Evolutionary conservation across 1,140 invertebrate species (phyloP), one percentile per base, ranked within the genome.

Genomic region (Hyposmocoma kahamanoa): DNA sequence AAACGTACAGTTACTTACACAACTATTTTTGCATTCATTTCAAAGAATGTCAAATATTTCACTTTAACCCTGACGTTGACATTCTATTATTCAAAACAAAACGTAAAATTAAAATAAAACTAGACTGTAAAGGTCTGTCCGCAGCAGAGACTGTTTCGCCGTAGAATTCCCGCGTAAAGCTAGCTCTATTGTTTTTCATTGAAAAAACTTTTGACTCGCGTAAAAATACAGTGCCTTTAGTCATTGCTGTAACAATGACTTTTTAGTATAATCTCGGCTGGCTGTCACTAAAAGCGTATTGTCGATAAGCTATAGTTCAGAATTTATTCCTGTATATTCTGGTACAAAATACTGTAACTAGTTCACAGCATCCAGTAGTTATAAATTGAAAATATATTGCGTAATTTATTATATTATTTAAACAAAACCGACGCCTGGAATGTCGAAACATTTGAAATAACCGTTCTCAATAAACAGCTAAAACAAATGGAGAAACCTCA

Each of bases 401-500:
- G n/a, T n/a, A n/a, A n/a, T n/a, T n/a, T n/a, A n/a, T n/a, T n/a
- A n/a, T n/a, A n/a, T n/a, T n/a, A n/a, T n/a, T n/a, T n/a, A n/a
- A n/a, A n/a, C n/a, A n/a, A n/a, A n/a, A n/a, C n/a, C n/a, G n/a
- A n/a, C n/a, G n/a, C n/a, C n/a, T n/a, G 60, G 63, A 67, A 59
- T 63, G 51, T 42, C 30, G 45, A 34, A 59, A 62, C 63, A 59
- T 69, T 66, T 49, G 53, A 63, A 76, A 63, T 63, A 72, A 65
- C 50, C 59, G 60, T 58, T 53, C 46, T 55, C 60, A 66, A 73
- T 80, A 73, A 79, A 75, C 69, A 62, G 64, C 70, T 77, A 72
- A 73, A 72, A 77, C 73, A 77, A 79, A 79, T 62, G 56, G 57
- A 67, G 69, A 81, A 79, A 72, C 70, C 73, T 68, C 69, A 73